These are phyloP conservation scores for Pyrgilauda ruficollis DNA, from an alignment of 2,113 vertebrate species.

Conservation along the genomic window DNA sequence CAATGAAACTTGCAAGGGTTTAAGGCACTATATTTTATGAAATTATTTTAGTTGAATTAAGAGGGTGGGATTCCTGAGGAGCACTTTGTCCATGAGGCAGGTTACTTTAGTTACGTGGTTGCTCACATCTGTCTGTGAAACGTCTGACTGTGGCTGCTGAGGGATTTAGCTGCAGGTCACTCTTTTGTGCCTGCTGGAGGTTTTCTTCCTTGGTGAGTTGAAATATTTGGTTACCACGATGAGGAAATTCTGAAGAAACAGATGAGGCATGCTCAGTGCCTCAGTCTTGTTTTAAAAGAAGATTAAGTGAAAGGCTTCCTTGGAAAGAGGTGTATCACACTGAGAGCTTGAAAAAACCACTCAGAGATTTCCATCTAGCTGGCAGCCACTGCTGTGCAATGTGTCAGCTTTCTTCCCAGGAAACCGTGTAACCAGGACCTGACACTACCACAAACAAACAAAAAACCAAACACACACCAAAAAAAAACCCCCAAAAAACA, in stretches of 20 bases:
- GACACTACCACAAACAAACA: not conserved
- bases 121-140: not conserved
- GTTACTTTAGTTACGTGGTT: not conserved
- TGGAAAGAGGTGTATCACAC: not conserved
- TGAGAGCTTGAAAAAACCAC: not conserved
- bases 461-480: not conserved
- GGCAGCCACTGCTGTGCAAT: not conserved
- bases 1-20: not conserved
- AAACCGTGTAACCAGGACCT: not conserved
- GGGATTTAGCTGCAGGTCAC: not conserved
- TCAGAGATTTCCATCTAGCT: not conserved
- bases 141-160: not conserved
- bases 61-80: not conserved
- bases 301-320: not conserved
- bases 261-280: not conserved
- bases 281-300: not conserved
- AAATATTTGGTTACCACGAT: accelerated
- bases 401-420: not conserved
- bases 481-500: too few species aligned
- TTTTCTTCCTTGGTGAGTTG: not conserved
- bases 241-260: not conserved
- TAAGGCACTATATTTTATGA: not conserved
- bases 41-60: not conserved
- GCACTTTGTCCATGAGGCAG: not conserved
- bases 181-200: not conserved